Evolutionary conservation across 2,888 invertebrate genomes (phyloP), one percentile per base, ranked within the genome.

Genomic region (Ectobius pallidus): DNA sequence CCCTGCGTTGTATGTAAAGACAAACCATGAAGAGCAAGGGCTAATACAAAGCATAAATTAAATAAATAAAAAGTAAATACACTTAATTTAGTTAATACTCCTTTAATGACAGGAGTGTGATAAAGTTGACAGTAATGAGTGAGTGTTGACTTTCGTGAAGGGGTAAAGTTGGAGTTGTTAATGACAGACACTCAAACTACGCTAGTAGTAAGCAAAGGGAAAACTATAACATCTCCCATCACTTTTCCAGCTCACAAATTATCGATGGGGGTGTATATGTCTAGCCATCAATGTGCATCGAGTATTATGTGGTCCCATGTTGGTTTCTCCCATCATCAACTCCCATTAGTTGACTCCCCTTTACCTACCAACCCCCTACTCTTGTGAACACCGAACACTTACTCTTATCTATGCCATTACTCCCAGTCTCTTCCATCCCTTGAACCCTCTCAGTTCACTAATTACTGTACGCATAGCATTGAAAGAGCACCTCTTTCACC

Each of bases 371-470:
- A 11, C 62, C 6, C n/a, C 20, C 16, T 62, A n/a, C 39, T 62
- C 34, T 62, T 39, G 14, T 20, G n/a, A 32, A 16, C 62, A 34
- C 34, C 18, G 65, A 39, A 20, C 39, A 65, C 65, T 42, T 65
- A 4, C 65, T 39, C 42, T 22, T 65, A 65, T 65, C 42, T 65
- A 20, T 42, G 22, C 65, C 65, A 65, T 65, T 65, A 65, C 42
- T n/a, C 14, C 65, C 1, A 39, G 11, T 14, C 20, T n/a, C 39
- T 22, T n/a, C 4, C 62, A 32, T 25, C 52, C 25, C 52, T 52
- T 7, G 22, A 34, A 25, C 7, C 9, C 27, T 30, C 58, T 16
- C 18, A n/a, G n/a, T 30, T n/a, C 32, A 58, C 30, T 65, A 65
- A 65, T 42, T 65, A 65, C 39, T 9, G 16, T 3, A 42, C 25